Conservation (phyloP, 2,113 vertebrate genomes). For the Corydoras maculifer region DNA sequence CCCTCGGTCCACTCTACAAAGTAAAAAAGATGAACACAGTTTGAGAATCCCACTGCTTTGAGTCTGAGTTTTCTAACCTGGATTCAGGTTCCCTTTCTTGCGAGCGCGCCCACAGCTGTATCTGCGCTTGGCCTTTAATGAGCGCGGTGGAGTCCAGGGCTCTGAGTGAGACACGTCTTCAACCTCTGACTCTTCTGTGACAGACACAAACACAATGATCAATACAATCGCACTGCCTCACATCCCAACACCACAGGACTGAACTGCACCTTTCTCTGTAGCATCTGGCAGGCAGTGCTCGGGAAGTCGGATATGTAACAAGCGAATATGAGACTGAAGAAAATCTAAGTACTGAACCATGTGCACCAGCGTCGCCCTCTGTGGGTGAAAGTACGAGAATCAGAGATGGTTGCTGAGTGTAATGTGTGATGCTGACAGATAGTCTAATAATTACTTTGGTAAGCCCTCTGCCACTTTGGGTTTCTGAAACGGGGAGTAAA, state of each 20-base stretch:
- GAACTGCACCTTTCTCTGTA: slow-evolving; percentile 26
- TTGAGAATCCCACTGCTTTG: no score
- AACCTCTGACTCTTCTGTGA: slow-evolving; percentile 31
- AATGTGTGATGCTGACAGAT: no score
- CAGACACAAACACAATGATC: slow-evolving; percentile 1
- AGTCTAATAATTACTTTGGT: slow-evolving; percentile 34
- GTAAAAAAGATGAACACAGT: neutral
- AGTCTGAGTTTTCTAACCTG: slow-evolving; percentile 13
- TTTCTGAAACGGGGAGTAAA: slow-evolving; percentile 38
- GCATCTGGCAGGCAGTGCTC: slow-evolving; percentile 19
- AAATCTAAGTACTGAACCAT: slow-evolving; percentile 46
- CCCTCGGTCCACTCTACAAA: slow-evolving; percentile 7
- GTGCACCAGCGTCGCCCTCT: slow-evolving; percentile 45
- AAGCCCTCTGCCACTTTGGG: slow-evolving; percentile 20
- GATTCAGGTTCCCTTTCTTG: slow-evolving; percentile 17
- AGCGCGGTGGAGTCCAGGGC: slow-evolving; percentile 17
- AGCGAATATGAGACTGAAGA: slow-evolving; percentile 41
- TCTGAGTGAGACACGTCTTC: slow-evolving; percentile 34
- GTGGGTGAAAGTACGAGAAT: slow-evolving; percentile 10
- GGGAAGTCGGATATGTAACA: slow-evolving; percentile 28
- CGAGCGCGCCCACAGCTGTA: slow-evolving; percentile 21
- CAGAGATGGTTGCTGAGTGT: no score
- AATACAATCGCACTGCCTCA: neutral
- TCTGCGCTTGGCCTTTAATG: slow-evolving; percentile 37
- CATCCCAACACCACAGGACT: neutral